phyloP scores from a whole-genome alignment of 2,113 vertebrate species.

The Bubo blakistoni region DNA sequence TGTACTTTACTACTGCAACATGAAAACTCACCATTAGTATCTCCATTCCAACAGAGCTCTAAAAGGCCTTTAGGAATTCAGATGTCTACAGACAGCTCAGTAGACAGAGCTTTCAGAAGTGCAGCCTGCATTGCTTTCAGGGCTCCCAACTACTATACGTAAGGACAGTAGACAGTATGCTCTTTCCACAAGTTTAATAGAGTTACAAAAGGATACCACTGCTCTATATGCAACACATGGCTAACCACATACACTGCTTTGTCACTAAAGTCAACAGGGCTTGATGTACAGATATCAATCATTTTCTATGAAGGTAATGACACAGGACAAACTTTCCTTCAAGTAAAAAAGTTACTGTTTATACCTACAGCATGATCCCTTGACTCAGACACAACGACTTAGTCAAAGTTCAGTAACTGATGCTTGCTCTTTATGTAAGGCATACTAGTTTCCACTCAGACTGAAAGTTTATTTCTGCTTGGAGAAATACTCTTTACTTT shows the following conservation, averaged over 20 bases:
- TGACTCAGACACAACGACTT: slow-evolving; percentile 40
- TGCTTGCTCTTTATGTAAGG: slow-evolving; percentile 45
- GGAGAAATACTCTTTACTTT: slow-evolving; percentile 96
- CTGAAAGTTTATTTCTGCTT: slow-evolving; percentile 80
- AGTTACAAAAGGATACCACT: slow-evolving; percentile 61
- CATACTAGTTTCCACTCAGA: slow-evolving; percentile 32
- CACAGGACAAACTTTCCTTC: slow-evolving; percentile 43
- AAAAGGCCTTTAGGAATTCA: neutral
- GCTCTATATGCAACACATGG: slow-evolving; percentile 36
- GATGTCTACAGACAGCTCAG: neutral
- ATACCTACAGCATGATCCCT: slow-evolving; percentile 38
- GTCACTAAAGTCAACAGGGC: slow-evolving; percentile 25
- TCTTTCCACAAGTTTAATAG: slow-evolving; percentile 68
- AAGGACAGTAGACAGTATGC: neutral
- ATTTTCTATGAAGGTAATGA: slow-evolving; percentile 39
- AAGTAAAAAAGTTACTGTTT: slow-evolving; percentile 56
- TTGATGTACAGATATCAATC: slow-evolving; percentile 23
- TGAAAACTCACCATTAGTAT: neutral
- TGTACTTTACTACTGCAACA: neutral
- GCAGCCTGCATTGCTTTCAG: neutral
- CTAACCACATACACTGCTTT: slow-evolving; percentile 41
- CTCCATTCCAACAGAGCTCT: neutral
- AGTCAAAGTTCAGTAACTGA: slow-evolving; percentile 52
- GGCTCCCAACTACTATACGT: neutral
- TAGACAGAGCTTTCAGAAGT: neutral